These are phyloP conservation scores for Cheilosia variabilis DNA, from an alignment of 2,888 invertebrate species.

Conservation along the genomic window DNA sequence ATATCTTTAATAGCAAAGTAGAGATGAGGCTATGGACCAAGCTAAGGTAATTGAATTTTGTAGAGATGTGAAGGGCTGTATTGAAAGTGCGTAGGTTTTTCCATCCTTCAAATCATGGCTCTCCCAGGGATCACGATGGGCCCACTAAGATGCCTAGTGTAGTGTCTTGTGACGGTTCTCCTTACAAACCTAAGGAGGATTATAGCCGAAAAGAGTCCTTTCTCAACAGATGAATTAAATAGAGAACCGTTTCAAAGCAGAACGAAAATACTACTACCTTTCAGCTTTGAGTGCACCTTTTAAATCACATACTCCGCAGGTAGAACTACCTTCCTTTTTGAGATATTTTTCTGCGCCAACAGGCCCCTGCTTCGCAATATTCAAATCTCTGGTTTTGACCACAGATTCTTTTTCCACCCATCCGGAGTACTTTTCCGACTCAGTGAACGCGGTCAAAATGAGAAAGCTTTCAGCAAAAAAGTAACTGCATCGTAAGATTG, in stretches of 20 bases:
- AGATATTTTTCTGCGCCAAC: slow-evolving; percentile 36
- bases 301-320: not conserved
- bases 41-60: too few species aligned
- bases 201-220: too few species aligned
- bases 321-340: not conserved
- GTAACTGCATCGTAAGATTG: slow-evolving; percentile 14
- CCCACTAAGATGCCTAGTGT: too few species aligned
- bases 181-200: too few species aligned
- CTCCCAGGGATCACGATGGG: too few species aligned
- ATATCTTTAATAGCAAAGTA: too few species aligned
- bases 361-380: slow-evolving; percentile 18
- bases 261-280: not conserved
- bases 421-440: not conserved
- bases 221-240: not conserved
- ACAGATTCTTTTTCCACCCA: slow-evolving; percentile 1
- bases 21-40: too few species aligned
- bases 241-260: not conserved
- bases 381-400: slow-evolving; percentile 52
- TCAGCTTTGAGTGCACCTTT: not conserved
- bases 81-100: too few species aligned
- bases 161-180: too few species aligned
- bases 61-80: too few species aligned
- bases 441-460: not conserved
- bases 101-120: too few species aligned
- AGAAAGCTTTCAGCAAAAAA: not conserved